These are phyloP conservation scores for Hoplodrina ambigua DNA, from an alignment of 2,888 invertebrate genomes.

Conservation along the genomic window DNA sequence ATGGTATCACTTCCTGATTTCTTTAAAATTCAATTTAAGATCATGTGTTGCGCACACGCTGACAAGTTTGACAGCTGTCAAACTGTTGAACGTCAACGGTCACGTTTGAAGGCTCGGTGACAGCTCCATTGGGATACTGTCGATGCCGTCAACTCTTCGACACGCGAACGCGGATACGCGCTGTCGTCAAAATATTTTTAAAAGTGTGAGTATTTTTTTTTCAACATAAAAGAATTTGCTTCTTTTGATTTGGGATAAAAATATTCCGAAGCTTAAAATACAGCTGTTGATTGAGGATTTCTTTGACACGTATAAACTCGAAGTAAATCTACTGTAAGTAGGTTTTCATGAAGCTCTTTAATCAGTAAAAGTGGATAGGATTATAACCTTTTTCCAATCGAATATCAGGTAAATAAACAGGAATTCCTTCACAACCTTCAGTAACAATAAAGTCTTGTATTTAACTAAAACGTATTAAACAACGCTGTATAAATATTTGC, in stretches of 20 bases:
- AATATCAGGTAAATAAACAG: constrained; percentile 1
- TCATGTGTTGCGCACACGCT: constrained; percentile 47
- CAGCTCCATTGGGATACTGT: constrained; percentile 47
- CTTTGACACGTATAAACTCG: neutral
- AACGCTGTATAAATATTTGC: constrained; percentile 35
- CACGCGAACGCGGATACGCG: constrained; percentile 52
- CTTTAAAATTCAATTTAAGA: constrained; percentile 25
- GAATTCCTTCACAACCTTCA: neutral
- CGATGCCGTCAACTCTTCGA: constrained; percentile 40
- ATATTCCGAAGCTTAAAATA: neutral
- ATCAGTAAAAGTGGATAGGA: too few species aligned
- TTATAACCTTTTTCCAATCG: too few species aligned
- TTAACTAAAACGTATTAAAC: constrained; percentile 13
- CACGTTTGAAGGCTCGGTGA: constrained; percentile 56
- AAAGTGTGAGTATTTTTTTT: constrained; percentile 17
- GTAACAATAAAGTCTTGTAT: neutral
- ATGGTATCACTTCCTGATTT: constrained; percentile 25
- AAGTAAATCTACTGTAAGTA: neutral
- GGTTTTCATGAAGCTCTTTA: neutral
- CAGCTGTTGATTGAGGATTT: constrained; percentile 29
- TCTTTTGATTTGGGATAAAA: constrained; percentile 9
- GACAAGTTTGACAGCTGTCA: constrained; percentile 48
- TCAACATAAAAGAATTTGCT: constrained; percentile 17
- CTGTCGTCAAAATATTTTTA: constrained; percentile 56
- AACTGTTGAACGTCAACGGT: constrained; percentile 42